phyloP scores from a whole-genome alignment of 2,888 invertebrate species.

The Drosophila mimetica region DNA sequence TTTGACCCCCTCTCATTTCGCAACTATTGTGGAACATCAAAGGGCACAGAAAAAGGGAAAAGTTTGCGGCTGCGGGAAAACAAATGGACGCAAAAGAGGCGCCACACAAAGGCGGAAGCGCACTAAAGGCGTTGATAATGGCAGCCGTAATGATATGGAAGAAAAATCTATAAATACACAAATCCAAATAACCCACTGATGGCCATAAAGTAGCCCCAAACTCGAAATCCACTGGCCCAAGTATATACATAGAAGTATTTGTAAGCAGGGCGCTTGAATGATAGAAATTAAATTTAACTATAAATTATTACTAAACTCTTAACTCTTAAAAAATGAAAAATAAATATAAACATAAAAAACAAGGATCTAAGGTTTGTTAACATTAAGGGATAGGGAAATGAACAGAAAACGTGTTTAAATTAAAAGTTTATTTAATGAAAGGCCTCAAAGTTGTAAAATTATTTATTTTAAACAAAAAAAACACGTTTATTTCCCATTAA shows the following conservation, averaged over 20 bases:
- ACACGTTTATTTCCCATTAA: no score
- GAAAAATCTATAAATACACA: conserved; percentile 23
- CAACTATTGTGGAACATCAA: conserved; percentile 39
- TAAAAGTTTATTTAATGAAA: no score
- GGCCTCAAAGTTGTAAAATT: background rate
- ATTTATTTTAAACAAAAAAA: background rate
- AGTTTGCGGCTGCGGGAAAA: conserved; percentile 23
- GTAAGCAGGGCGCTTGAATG: background rate
- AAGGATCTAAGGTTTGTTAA: background rate
- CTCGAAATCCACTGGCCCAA: background rate
- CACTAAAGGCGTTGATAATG: conserved; percentile 42
- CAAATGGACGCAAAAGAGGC: conserved; percentile 21
- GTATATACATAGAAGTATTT: background rate
- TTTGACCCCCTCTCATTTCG: conserved; percentile 16
- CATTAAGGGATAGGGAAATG: background rate
- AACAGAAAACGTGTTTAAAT: no score
- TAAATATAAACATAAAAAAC: background rate
- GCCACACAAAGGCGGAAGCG: conserved; percentile 33
- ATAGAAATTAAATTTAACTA: background rate
- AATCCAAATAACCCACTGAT: background rate
- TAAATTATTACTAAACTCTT: no score
- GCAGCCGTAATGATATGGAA: conserved; percentile 29
- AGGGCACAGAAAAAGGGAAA: conserved; percentile 30
- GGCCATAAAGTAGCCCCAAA: background rate
- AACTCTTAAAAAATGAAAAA: no score